phyloP scores from a whole-genome alignment of 2,113 vertebrate genomes.

The Peucedramus taeniatus region DNA sequence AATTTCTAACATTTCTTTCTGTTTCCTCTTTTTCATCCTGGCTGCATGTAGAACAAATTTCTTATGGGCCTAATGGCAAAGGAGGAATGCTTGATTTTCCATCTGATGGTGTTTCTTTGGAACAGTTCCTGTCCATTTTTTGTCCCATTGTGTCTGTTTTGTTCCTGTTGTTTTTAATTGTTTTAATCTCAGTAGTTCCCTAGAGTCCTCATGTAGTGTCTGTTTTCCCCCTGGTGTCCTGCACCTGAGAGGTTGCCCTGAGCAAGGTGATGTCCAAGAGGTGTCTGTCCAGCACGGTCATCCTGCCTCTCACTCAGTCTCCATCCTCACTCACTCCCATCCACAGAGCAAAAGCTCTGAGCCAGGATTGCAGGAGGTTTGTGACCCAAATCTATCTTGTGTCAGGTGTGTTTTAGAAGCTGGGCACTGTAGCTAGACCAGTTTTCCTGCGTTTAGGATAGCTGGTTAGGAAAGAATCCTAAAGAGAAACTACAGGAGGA shows the following conservation, averaged over 20 bases:
- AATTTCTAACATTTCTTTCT: constrained; percentile 32
- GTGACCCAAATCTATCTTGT: background rate
- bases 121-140: constrained; percentile 61
- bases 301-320: background rate
- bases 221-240: constrained; percentile 14
- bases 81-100: constrained; percentile 66
- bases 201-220: constrained; percentile 13
- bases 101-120: constrained; percentile 68
- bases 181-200: constrained; percentile 29
- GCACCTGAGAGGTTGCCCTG: background rate
- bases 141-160: constrained; percentile 63
- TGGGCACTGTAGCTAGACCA: background rate
- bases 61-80: constrained; percentile 18
- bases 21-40: constrained; percentile 18
- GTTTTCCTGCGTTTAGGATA: background rate
- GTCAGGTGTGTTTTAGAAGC: background rate
- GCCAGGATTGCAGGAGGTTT: background rate
- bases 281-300: background rate
- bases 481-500: background rate
- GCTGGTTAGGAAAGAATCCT: background rate
- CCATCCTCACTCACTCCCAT: background rate
- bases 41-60: constrained; percentile 50
- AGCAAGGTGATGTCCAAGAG: background rate
- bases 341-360: background rate
- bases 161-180: constrained; percentile 39